Percentiles rank a stretch among this genome's conserved stretches.
phyloP scores from a whole-genome alignment of 2,113 vertebrate genomes.

The Zosterops borbonicus region DNA sequence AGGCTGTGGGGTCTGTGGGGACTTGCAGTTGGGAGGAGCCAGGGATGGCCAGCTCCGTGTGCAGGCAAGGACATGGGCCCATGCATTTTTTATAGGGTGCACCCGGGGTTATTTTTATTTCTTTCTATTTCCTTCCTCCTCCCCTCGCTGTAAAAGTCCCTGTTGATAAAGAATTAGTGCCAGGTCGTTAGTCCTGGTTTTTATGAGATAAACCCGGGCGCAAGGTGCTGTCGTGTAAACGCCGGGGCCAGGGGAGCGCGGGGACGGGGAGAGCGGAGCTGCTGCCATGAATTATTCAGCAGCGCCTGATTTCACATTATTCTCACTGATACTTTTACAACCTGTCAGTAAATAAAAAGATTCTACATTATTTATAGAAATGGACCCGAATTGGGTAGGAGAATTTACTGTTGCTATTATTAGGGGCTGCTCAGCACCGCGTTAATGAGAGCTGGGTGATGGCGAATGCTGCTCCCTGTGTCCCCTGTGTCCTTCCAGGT shows the following conservation, averaged over 20 bases:
- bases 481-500: neutral
- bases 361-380: conserved; percentile 82
- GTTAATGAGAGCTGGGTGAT: neutral
- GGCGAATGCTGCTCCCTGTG: neutral
- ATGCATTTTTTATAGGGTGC: conserved; percentile 27
- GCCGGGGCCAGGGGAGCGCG: neutral
- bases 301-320: conserved; percentile 76
- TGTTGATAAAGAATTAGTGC: conserved; percentile 66
- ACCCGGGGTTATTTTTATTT: conserved; percentile 47
- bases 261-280: neutral
- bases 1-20: neutral
- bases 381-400: conserved; percentile 64
- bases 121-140: conserved; percentile 17
- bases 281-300: conserved; percentile 74
- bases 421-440: conserved; percentile 27
- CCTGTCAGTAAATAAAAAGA: conserved; percentile 86
- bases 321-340: conserved; percentile 82
- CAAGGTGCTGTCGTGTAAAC: conserved; percentile 58
- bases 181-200: conserved; percentile 59
- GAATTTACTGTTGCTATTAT: conserved; percentile 74
- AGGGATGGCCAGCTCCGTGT: rapidly evolving
- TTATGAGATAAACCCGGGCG: conserved; percentile 48
- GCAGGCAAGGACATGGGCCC: neutral
- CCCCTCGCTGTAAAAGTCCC: neutral
- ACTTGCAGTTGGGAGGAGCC: neutral